Conservation (phyloP, 2,797 vertebrate genomes). For the Momotus momota region DNA sequence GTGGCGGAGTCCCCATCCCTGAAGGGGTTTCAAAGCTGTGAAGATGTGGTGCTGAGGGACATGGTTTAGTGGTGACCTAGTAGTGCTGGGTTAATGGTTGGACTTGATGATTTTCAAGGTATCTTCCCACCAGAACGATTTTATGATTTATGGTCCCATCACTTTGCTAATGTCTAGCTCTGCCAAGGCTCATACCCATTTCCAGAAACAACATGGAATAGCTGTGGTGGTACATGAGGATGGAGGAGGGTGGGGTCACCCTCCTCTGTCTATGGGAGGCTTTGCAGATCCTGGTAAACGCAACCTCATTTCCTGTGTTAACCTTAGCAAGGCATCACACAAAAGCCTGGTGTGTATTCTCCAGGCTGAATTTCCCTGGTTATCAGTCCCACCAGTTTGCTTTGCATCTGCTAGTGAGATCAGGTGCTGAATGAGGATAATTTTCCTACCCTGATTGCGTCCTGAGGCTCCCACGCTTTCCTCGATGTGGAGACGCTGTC, state of each 20-base stretch:
- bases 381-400: not conserved
- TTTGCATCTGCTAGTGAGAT: not conserved
- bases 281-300: rapidly evolving
- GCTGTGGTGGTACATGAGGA: rapidly evolving
- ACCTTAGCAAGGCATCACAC: not conserved
- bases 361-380: not conserved
- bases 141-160: not conserved
- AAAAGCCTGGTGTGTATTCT: not conserved
- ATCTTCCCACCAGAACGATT: not conserved
- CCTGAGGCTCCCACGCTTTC: not conserved
- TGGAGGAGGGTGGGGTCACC: too few relatives aligned
- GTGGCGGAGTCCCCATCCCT: too few relatives aligned
- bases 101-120: not conserved
- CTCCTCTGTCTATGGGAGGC: not conserved
- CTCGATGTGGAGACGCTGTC: not conserved
- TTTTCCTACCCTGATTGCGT: not conserved
- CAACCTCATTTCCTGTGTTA: not conserved
- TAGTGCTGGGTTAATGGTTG: too few relatives aligned
- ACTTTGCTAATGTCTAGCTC: not conserved
- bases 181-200: not conserved
- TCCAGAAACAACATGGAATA: not conserved
- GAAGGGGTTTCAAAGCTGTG: too few relatives aligned
- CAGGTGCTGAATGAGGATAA: not conserved
- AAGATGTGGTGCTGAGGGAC: too few relatives aligned
- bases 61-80: too few relatives aligned